A percentile compares a stretch with the other conserved stretches of the same genome.
Evolutionary conservation across 2,797 vertebrate species (phyloP).

Genomic region (Gobio occitaniae): DNA sequence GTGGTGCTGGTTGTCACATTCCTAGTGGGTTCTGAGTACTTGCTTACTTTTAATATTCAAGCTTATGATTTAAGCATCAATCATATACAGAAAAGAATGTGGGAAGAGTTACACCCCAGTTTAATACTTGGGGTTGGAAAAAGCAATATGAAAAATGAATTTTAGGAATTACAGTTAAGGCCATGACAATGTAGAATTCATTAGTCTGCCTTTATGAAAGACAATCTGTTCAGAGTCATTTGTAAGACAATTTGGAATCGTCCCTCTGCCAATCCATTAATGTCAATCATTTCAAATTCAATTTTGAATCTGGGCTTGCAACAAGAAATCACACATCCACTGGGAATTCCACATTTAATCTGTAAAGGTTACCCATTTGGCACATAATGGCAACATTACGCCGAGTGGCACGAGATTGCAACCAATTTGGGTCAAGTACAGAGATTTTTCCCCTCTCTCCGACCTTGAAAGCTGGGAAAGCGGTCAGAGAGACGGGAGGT

Average conservation of each 20-base stretch:
- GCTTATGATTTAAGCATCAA: not conserved
- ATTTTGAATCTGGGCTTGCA: constrained; percentile 3
- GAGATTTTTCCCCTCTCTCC: constrained; percentile 31
- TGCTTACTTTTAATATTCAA: not conserved
- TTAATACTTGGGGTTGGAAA: not conserved
- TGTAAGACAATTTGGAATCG: not conserved
- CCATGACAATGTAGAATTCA: not conserved
- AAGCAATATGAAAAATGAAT: not conserved
- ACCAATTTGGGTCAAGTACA: constrained; percentile 54
- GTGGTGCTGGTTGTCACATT: too few relatives aligned
- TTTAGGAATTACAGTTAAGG: not conserved
- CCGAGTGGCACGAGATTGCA: not conserved
- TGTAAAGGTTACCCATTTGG: constrained; percentile 49
- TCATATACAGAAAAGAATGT: not conserved
- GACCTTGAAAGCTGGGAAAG: constrained; percentile 42
- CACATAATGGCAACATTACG: constrained; percentile 21
- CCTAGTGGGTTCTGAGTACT: not conserved
- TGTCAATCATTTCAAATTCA: constrained; percentile 34
- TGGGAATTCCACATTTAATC: constrained; percentile 41
- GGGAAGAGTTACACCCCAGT: not conserved
- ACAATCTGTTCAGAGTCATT: constrained; percentile 21
- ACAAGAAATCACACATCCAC: constrained; percentile 15
- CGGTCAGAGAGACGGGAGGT: constrained; percentile 29
- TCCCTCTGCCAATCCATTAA: not conserved
- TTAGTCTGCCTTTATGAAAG: not conserved